Evolutionary conservation across 2,113 vertebrate species (phyloP), one percentile per base, ranked within the genome.

Genomic region (Neodontobutis hainanensis): DNA sequence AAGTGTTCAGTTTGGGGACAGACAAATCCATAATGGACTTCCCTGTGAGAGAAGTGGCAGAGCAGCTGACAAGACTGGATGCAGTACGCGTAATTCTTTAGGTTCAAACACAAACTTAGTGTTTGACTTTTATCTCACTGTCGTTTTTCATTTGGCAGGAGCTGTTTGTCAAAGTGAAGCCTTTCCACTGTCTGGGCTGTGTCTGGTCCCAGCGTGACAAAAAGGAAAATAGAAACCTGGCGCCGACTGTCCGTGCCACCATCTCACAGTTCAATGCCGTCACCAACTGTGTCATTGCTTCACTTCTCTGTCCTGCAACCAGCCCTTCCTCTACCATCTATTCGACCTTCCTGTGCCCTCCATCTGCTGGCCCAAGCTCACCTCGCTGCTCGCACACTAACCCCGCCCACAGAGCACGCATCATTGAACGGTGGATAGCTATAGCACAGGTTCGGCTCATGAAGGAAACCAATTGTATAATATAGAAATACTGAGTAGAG

Each of bases 181-280:
- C 93, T 9, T 95, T 92, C 61, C 94, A 97, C 68, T 97, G 95
- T 76, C 87, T 95, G 59, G 95, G 95, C 70, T 95, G 94, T 0
- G 71, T 96, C 76, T 97, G 95, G 95, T 97, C 95, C 1, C 95
- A 96, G 61, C 89, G 95, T 0, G 95, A 95, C 89, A 94, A 95
- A 82, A 95, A 95, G 0, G 93, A 94, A 67, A 93, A 93, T n/a
- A 68, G 78, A 1, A 87, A 89, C 60, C 48, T 89, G 16, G 91
- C 92, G 0, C 90, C 94, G 0, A 94, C 88, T 0, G 92, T 97
- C 69, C 92, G 94, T 0, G 95, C 95, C 87, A 97, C 95, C 1
- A 94, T 97, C 47, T 89, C 92, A 53, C 95, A 97, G 89, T 97
- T 97, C 84, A 97, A 97, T 65, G 65, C 87, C 0, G 88, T 96